phyloP scores from a whole-genome alignment of 2,113 vertebrate species.

The Oncorhynchus gorbuscha region DNA sequence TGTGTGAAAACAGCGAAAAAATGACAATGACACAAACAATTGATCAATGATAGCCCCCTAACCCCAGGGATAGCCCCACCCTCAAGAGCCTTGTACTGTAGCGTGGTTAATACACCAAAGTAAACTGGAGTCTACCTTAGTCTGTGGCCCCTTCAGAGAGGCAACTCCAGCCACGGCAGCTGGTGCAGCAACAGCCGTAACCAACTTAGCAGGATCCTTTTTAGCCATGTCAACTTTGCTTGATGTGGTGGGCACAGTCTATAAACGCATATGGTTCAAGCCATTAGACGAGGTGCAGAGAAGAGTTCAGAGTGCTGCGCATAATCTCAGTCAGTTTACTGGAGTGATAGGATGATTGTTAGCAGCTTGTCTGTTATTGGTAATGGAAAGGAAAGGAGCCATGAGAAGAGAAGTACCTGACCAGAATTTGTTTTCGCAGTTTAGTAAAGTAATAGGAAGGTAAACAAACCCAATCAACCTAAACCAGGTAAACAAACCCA shows the following conservation, averaged over 20 bases:
- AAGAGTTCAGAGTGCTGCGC: not conserved
- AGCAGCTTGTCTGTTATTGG: not conserved
- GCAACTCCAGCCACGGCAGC: constrained; percentile 25
- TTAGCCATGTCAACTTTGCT: constrained; percentile 27
- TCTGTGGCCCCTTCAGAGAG: constrained; percentile 27
- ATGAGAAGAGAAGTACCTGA: too few relatives aligned
- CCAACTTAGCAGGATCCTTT: constrained; percentile 41
- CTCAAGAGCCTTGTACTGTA: not conserved
- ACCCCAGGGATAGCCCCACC: not conserved
- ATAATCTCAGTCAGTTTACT: not conserved
- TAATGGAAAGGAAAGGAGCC: too few relatives aligned
- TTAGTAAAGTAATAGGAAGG: not conserved
- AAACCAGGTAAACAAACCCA: not conserved
- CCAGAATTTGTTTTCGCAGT: not conserved
- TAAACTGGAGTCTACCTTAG: constrained; percentile 45
- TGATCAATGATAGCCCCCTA: not conserved
- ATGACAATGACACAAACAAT: too few relatives aligned
- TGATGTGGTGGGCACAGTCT: constrained; percentile 42
- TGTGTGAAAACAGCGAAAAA: too few relatives aligned
- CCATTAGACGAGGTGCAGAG: constrained; percentile 18
- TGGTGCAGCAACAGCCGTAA: constrained; percentile 32
- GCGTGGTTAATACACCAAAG: not conserved
- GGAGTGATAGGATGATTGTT: not conserved
- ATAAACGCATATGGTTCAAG: constrained; percentile 50
- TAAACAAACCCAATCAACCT: not conserved